Base-by-base conservation (phyloP, 2,888 invertebrate species). In the Arctia plantaginis region DNA sequence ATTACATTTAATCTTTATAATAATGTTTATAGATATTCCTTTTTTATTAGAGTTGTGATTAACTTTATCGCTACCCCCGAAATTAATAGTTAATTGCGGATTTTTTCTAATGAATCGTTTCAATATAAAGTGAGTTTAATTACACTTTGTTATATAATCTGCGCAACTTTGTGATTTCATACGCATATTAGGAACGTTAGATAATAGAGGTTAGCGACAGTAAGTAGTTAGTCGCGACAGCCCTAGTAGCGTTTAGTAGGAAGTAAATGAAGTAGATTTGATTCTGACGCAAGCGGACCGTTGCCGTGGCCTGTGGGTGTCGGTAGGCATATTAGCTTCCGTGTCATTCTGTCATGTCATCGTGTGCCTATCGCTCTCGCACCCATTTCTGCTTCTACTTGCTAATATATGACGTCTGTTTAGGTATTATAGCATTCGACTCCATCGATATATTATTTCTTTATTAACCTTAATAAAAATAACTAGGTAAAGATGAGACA, bases 181-280 rank as follows among this genome's bases (percentile, higher is more conserved):
- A 51, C 51, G 51, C 33, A n/a, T 51, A 51, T 51, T 68, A 51
- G 47, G 6, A 35, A 39, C 15, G 62, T 62, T 30, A 30, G 20
- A 30, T 47, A 67, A 44, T 44, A 44, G 8, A 30, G 44, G 44
- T 27, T 47, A 18, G 33, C 33, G 35, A 68, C 13, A 18, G n/a
- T 30, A 66, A 27, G 30, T 39, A 59, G 8, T 59, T 12, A 30
- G 65, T 33, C 23, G 73, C 65, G 79, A 75, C 75, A 82, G 74
- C 79, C 81, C 77, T 83, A 76, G 62, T 64, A 72, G 77, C 55
- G 68, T 81, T 82, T 83, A 89, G 85, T 89, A 90, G 91, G 91
- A 90, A 91, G 88, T 87, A 87, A 84, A 90, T 90, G 90, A 90
- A 90, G 88, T 87, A 87, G 84, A 88, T 90, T 88, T 84, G 85